Evolutionary conservation across 2,888 invertebrate species (phyloP), one percentile per base, ranked within the genome.

Genomic region (Ectemnius cavifrons): DNA sequence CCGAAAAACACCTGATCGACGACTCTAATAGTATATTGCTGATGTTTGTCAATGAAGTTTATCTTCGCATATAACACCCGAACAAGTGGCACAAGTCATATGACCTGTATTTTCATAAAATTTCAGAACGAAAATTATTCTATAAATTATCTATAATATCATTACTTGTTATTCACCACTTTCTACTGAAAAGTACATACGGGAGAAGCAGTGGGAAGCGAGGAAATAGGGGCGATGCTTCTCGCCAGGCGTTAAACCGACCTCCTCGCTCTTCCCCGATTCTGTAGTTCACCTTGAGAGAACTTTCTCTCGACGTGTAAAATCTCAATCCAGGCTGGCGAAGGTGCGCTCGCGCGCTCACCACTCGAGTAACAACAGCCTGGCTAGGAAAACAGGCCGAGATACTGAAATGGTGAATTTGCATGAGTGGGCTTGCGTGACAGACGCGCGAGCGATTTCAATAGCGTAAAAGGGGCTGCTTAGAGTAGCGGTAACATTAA

Each of bases 241-340:
- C 16, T 14, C 59, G 18, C 28, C 6, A 28, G 28, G 47, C 37
- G 28, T 20, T 37, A 65, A 6, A 60, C 8, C 18, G 8, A 18
- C 56, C 68, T 18, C 46, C 28, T 45, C 57, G 63, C 63, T 49
- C 66, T 71, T 59, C 23, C 66, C 66, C 59, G 62, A 63, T 67
- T 65, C 66, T 62, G 49, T 37, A 23, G 63, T 52, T 75, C 75
- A 75, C 75, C 75, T 75, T 75, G 75, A 75, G 46, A 69, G 61
- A 75, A 75, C 75, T 60, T 75, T 74, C 73, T 71, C 73, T 66
- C 37, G 58, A n/a, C 65, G 46, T 20, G 47, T 71, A 63, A 74
- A 67, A 71, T 71, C 71, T 62, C 61, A n/a, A 28, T n/a, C 16
- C 61, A 37, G 37, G 37, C 37, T 37, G 37, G 11, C 37, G 37